phyloP scores from a whole-genome alignment of 2,888 invertebrate genomes.

The Drosophila tanythrix region DNA sequence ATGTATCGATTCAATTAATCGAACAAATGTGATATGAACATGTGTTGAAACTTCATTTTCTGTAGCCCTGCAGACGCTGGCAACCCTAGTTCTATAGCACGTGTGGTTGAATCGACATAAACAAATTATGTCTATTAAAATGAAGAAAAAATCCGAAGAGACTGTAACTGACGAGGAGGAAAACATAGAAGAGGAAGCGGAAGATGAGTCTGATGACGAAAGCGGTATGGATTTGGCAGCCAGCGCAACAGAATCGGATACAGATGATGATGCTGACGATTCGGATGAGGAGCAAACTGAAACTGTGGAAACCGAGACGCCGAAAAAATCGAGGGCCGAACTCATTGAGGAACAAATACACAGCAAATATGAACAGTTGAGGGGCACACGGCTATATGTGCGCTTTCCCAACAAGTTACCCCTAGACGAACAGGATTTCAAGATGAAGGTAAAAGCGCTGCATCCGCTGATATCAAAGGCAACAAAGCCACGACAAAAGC shows the following conservation, averaged over 20 bases:
- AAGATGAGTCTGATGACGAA: constrained; percentile 31
- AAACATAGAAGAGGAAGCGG: constrained; percentile 19
- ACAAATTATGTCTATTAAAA: constrained; percentile 42
- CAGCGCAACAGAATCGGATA: constrained; percentile 76
- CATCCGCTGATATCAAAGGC: constrained; percentile 69
- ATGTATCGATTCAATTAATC: background rate
- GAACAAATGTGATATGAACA: constrained; percentile 3
- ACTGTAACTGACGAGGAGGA: constrained; percentile 34
- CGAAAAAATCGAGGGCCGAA: constrained; percentile 48
- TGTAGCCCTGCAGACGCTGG: background rate
- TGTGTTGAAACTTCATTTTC: constrained; percentile 6
- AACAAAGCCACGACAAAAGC: constrained; percentile 79
- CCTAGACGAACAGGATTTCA: constrained; percentile 64
- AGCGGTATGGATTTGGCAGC: constrained; percentile 61
- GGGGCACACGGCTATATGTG: constrained; percentile 80
- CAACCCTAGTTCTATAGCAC: constrained; percentile 37
- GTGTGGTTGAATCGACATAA: constrained; percentile 38
- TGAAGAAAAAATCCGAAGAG: constrained; percentile 58
- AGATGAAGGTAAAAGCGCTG: constrained; percentile 63
- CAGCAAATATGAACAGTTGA: constrained; percentile 67
- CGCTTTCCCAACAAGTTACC: constrained; percentile 80
- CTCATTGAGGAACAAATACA: constrained; percentile 58
- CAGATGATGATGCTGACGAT: constrained; percentile 50
- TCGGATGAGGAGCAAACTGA: constrained; percentile 18
- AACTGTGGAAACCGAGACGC: constrained; percentile 4